phyloP scores from a whole-genome alignment of 2,797 vertebrate species.

The Dermochelys coriacea region DNA sequence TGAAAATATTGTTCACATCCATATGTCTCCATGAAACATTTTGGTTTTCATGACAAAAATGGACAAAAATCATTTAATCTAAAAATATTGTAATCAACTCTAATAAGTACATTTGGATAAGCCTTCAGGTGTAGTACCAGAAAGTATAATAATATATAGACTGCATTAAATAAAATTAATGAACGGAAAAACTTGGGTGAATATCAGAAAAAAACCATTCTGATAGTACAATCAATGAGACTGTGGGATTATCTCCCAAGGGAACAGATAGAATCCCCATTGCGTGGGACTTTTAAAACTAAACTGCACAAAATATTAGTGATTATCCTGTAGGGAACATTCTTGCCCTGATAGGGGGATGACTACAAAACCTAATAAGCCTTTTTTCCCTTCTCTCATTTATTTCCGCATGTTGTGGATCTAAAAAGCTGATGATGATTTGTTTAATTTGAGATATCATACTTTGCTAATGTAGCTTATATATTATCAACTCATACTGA shows the following conservation, averaged over 20 bases:
- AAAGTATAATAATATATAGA: not conserved
- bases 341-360: not conserved
- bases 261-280: not conserved
- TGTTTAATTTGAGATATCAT: not conserved
- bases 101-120: not conserved
- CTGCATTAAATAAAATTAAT: not conserved
- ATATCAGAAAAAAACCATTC: conserved; percentile 6
- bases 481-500: not conserved
- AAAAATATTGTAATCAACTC: not conserved
- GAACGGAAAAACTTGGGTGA: not conserved
- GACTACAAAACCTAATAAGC: not conserved
- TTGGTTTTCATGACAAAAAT: not conserved
- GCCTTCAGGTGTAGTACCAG: not conserved
- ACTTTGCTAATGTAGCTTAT: not conserved
- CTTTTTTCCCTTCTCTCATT: not conserved
- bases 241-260: not conserved
- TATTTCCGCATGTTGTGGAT: not conserved
- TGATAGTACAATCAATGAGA: not conserved
- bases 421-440: not conserved
- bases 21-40: fast-evolving
- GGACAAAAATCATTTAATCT: not conserved
- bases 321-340: not conserved
- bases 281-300: not conserved
- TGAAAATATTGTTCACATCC: not conserved
- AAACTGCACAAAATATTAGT: not conserved